phyloP scores from a whole-genome alignment of 2,113 vertebrate species.

The Setophaga coronata region DNA sequence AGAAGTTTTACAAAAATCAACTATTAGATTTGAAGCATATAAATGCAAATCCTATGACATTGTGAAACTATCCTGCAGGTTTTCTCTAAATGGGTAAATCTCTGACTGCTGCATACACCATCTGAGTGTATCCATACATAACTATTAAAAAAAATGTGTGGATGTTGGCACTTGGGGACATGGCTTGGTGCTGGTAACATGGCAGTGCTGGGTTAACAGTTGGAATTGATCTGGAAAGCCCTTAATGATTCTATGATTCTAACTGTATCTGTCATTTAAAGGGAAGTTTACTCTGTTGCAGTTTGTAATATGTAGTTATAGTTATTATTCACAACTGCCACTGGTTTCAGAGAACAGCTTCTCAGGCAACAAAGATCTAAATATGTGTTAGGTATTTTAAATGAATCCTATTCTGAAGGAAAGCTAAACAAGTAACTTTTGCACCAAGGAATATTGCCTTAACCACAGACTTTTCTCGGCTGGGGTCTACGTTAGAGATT shows the following conservation, averaged over 20 bases:
- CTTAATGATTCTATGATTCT: background rate
- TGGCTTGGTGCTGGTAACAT: background rate
- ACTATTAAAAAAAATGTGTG: background rate
- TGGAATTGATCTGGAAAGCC: background rate
- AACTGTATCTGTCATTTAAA: background rate
- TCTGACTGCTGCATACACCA: fast-evolving
- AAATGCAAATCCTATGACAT: background rate
- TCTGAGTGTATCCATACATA: background rate
- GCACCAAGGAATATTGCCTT: background rate
- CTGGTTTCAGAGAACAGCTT: background rate
- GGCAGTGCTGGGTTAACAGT: background rate
- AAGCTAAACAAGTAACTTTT: background rate
- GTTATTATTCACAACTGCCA: background rate
- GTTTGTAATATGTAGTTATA: background rate
- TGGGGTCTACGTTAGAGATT: background rate
- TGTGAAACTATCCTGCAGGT: background rate
- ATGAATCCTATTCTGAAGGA: background rate
- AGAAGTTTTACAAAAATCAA: background rate
- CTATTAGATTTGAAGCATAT: background rate
- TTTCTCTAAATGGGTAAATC: background rate
- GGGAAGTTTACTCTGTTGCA: background rate
- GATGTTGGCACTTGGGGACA: background rate
- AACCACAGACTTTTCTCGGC: background rate
- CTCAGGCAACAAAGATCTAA: background rate
- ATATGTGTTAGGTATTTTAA: background rate